phyloP scores from a whole-genome alignment of 2,113 vertebrate genomes.

The Muntiacus muntjak region DNA sequence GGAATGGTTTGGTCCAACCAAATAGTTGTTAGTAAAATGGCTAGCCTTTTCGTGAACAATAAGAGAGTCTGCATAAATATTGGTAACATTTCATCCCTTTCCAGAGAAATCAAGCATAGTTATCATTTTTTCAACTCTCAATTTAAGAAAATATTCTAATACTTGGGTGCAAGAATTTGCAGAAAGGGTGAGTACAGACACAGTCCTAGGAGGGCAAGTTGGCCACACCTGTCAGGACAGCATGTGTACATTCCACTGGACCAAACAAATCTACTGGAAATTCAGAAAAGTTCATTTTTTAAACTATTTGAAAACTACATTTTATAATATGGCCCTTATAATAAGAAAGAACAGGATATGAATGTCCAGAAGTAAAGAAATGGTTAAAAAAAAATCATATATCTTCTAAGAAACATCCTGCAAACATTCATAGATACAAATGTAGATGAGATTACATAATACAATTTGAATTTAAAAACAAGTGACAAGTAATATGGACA shows the following conservation, averaged over 20 bases:
- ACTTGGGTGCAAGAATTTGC: neutral
- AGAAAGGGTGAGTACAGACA: neutral
- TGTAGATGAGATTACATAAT: neutral
- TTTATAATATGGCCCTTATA: neutral
- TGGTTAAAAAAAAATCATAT: neutral
- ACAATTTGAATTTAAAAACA: neutral
- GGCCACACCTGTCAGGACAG: neutral
- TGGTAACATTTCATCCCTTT: neutral
- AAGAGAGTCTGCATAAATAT: neutral
- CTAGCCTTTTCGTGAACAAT: neutral
- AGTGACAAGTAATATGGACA: neutral
- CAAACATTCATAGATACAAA: neutral
- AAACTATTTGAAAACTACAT: neutral
- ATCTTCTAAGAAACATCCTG: neutral
- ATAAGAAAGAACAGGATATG: neutral
- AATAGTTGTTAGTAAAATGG: neutral
- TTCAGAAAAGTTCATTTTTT: neutral
- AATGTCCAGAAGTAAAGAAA: neutral
- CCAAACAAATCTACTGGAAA: neutral
- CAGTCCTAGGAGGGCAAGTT: rapidly evolving
- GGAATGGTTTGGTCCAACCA: neutral
- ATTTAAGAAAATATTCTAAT: neutral
- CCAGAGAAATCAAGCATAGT: neutral
- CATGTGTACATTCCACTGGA: rapidly evolving
- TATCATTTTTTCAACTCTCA: neutral